Percentiles rank a stretch among this genome's conserved stretches.
Conservation (phyloP, 1,140 invertebrate genomes). For the Pseudomyrmex cubaensis region DNA sequence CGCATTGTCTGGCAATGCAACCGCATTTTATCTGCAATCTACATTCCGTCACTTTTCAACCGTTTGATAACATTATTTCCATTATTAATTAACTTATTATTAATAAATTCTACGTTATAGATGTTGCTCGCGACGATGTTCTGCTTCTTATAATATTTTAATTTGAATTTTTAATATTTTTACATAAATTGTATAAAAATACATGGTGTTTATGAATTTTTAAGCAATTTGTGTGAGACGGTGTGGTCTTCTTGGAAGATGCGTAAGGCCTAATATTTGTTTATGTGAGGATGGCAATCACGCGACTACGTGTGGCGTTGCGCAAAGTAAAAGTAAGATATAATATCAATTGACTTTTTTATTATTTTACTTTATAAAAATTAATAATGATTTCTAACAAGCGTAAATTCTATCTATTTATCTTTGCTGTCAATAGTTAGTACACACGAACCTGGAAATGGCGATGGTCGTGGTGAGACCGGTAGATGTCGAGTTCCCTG, state of each 20-base stretch:
- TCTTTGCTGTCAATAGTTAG: conserved; percentile 58
- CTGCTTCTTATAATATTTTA: background rate
- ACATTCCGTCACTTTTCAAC: conserved; percentile 30
- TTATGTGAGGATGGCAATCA: conserved; percentile 89
- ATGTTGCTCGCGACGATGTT: background rate
- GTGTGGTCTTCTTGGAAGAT: conserved; percentile 90
- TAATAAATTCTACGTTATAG: background rate
- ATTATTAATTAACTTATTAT: conserved; percentile 18
- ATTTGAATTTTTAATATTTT: too few relatives aligned
- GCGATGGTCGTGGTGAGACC: conserved; percentile 78
- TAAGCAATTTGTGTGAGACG: conserved; percentile 91
- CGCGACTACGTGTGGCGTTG: conserved; percentile 83
- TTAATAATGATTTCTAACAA: conserved; percentile 55
- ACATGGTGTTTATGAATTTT: conserved; percentile 65
- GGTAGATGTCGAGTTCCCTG: conserved; percentile 89
- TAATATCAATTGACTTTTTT: background rate
- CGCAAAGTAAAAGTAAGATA: conserved; percentile 70
- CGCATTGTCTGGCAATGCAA: conserved; percentile 60
- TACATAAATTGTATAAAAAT: background rate
- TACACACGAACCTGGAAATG: conserved; percentile 71
- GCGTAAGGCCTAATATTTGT: conserved; percentile 93
- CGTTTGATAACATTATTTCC: conserved; percentile 6
- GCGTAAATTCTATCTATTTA: too few relatives aligned
- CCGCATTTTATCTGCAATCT: conserved; percentile 14
- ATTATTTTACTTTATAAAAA: conserved; percentile 48